These are phyloP conservation scores for Oreochromis spilurus DNA, from an alignment of 2,113 vertebrate genomes.

Conservation along the genomic window DNA sequence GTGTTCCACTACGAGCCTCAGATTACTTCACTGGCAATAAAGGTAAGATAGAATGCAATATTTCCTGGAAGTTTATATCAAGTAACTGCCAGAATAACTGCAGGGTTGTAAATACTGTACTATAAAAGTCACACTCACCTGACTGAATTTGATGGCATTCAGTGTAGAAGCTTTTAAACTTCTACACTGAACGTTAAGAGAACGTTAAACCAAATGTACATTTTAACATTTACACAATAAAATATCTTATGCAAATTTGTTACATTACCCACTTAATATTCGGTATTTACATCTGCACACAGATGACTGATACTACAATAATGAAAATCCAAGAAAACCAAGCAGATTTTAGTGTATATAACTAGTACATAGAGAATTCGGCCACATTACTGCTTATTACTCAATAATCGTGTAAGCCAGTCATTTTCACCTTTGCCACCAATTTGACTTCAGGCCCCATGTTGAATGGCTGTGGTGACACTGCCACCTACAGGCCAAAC, in stretches of 20 bases:
- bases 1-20: neutral
- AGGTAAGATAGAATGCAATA: neutral
- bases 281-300: neutral
- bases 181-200: neutral
- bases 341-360: neutral
- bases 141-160: neutral
- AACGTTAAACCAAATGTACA: neutral
- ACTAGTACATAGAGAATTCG: neutral
- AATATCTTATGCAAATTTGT: neutral
- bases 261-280: neutral
- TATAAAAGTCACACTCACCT: neutral
- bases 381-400: neutral
- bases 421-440: neutral
- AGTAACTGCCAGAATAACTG: neutral
- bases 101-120: neutral
- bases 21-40: neutral
- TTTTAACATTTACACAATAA: neutral
- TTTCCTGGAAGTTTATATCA: neutral
- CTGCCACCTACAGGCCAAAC: conserved; percentile 54
- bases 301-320: neutral
- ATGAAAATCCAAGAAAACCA: neutral
- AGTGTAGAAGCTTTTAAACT: neutral
- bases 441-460: neutral
- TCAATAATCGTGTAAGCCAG: neutral
- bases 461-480: neutral